These are phyloP conservation scores for Hydrolagus colliei DNA, from an alignment of 2,797 vertebrate genomes.

Conservation along the genomic window DNA sequence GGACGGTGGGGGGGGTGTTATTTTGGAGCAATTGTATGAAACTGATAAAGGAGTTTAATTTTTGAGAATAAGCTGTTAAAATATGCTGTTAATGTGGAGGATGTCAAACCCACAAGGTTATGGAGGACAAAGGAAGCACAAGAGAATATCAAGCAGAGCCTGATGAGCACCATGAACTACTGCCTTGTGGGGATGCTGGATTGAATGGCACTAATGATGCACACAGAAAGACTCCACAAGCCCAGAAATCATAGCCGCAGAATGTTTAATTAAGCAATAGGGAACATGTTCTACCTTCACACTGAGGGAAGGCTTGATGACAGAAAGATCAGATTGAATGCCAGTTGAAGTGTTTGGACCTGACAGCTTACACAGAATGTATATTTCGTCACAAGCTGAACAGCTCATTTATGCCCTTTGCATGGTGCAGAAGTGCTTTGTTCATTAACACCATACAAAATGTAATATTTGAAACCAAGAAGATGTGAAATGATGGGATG, in stretches of 20 bases:
- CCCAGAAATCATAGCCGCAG: no score
- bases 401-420: background rate
- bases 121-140: no score
- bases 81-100: no score
- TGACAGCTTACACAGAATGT: background rate
- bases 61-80: no score
- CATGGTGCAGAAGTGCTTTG: background rate
- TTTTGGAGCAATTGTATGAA: no score
- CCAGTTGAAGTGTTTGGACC: background rate
- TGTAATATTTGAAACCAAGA: background rate
- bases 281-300: background rate
- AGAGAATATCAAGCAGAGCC: background rate
- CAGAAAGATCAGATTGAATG: background rate
- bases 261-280: background rate
- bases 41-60: no score
- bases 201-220: conserved; percentile 13
- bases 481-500: no score
- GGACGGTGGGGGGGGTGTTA: no score
- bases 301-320: background rate
- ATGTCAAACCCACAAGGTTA: no score
- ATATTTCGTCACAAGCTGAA: background rate
- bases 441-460: no score
- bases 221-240: background rate
- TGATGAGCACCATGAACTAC: background rate
- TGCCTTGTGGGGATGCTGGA: background rate